Evolutionary conservation across 2,797 vertebrate species (phyloP), one percentile per base, ranked within the genome.

Genomic region (Lindbergichthys nudifrons): DNA sequence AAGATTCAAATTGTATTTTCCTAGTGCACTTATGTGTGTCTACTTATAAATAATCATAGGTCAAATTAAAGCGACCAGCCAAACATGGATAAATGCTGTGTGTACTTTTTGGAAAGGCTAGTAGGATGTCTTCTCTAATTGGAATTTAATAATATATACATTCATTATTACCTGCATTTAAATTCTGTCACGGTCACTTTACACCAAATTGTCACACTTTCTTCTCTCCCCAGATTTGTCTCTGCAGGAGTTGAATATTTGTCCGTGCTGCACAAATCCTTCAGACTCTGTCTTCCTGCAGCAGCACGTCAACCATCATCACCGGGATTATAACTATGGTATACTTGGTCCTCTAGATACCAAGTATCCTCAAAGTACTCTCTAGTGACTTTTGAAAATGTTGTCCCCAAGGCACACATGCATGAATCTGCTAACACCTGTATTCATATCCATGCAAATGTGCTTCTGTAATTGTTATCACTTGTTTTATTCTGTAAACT

Each of bases 241-340:
- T 51, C 52, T 32, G 46, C 62, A 13, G 21, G 36, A 26, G 32
- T 9, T 36, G 32, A 9, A 36, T 36, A 7, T 61, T 30, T 21
- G 43, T 43, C 50, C 10, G 10, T 69, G 54, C 52, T 59, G 18
- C 36, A 64, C 58, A 6, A 4, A 19, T 56, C 30, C 57, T 78
- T 62, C 32, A 71, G 51, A 53, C 14, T 19, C 36, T 15, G 21
- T n/a, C 53, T 66, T 67, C 52, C 57, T 75, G 63, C 45, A 66
- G 65, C 62, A 73, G 58, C 41, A 75, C 53, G 46, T 69, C 52
- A 67, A 51, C 52, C 64, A 54, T 45, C 43, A 70, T 36, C 78
- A 56, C 61, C 2, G 9, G 19, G 26, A 70, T 46, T 16, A 62
- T 13, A 32, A 19, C 46, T 39, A 15, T 50, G 32, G 43, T 41